Percentiles rank a stretch among this genome's conserved stretches.
Evolutionary conservation across 2,797 vertebrate genomes (phyloP).

Genomic region (Paramormyrops hopkinsi): DNA sequence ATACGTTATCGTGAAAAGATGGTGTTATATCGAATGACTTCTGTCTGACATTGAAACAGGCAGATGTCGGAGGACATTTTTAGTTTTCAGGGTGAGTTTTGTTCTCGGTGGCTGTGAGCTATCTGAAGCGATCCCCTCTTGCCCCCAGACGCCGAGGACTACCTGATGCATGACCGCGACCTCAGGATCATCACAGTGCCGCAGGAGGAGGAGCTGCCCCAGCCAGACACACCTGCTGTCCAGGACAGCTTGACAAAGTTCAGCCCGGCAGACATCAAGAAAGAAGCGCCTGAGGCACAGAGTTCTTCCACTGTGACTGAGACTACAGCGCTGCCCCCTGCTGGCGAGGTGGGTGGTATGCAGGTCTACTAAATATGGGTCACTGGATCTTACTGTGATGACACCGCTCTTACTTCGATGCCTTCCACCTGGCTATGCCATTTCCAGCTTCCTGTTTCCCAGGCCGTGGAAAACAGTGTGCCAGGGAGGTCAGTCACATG

Average conservation of each 20-base stretch:
- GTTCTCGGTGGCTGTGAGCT: not conserved
- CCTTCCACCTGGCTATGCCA: not conserved
- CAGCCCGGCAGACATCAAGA: slow-evolving; percentile 24
- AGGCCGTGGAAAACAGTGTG: not conserved
- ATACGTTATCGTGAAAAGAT: not conserved
- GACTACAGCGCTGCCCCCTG: not conserved
- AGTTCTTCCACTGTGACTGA: not conserved
- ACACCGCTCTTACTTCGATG: not conserved
- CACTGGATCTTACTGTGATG: not conserved
- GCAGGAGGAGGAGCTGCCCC: slow-evolving; percentile 19
- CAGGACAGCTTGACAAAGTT: slow-evolving; percentile 10
- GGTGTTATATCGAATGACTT: not conserved
- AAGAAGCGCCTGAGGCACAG: slow-evolving; percentile 21
- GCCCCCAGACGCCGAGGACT: slow-evolving; percentile 20
- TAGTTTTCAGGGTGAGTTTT: not conserved
- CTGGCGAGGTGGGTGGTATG: slow-evolving; percentile 8
- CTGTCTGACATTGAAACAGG: not conserved
- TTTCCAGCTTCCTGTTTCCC: not conserved
- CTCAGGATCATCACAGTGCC: slow-evolving; percentile 24
- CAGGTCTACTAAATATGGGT: not conserved
- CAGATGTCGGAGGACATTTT: not conserved
- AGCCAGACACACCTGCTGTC: not conserved
- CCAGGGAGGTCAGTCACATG: not conserved
- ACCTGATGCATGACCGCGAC: slow-evolving; percentile 22
- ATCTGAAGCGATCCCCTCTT: not conserved